Evolutionary conservation across 2,113 vertebrate species (phyloP).

Genomic region (Prolemur simus): DNA sequence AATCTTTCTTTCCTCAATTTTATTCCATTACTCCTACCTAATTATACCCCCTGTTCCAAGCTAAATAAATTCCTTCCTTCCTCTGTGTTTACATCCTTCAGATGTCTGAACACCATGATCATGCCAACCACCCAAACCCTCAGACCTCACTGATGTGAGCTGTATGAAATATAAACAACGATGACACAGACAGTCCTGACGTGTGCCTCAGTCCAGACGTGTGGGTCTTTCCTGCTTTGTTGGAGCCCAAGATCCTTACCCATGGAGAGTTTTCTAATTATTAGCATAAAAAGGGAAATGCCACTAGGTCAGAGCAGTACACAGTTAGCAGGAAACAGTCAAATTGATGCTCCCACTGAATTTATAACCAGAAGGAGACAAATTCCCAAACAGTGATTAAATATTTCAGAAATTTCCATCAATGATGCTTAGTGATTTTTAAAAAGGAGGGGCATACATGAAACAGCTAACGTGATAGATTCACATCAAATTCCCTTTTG

Average conservation of each 20-base stretch:
- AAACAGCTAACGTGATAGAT: neutral
- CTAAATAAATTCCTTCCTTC: constrained; percentile 63
- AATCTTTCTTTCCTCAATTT: constrained; percentile 60
- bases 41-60: constrained; percentile 33
- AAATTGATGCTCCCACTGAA: neutral
- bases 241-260: neutral
- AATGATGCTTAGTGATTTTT: neutral
- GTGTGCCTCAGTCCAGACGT: neutral
- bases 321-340: neutral
- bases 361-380: neutral
- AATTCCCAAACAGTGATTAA: neutral
- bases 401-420: constrained; percentile 27
- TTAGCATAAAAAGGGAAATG: neutral
- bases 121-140: constrained; percentile 8
- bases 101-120: constrained; percentile 46
- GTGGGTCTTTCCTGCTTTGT: neutral
- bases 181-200: neutral
- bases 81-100: constrained; percentile 40
- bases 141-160: neutral
- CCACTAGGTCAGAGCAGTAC: neutral
- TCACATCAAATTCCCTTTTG: neutral
- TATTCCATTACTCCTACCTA: constrained; percentile 50
- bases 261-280: constrained; percentile 16
- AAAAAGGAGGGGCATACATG: neutral
- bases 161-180: neutral